Base-by-base conservation (phyloP, 1,140 invertebrate species). In the Chironomus tepperi region DNA sequence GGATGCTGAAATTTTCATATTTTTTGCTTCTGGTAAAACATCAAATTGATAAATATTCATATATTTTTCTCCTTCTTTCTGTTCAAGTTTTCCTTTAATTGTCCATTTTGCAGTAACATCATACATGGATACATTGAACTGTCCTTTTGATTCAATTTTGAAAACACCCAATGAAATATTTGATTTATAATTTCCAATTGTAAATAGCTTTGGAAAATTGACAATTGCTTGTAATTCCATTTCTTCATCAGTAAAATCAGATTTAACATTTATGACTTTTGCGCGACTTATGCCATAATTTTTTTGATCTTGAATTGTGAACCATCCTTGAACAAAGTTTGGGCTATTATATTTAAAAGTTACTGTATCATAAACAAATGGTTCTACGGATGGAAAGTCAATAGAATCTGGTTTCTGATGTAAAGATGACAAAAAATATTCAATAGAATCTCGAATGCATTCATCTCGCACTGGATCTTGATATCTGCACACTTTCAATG, bases 341-440 rank as follows among this genome's bases (percentile, higher is more conserved):
- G 80, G 79, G 74, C 80, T 81, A 9, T 79, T 76, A 73, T 81
- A 81, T 7, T 79, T 79, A 72, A 81, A 81, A 74, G 81, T 81
- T 70, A 80, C 80, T 1, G 79, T 73, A 43, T 79, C 77, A 65
- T 81, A 81, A 75, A 78, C 79, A 64, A 81, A 81, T 3, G 80
- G 80, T 78, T 81, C 80, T 42, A 81, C 77, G 2, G 79, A 76
- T 21, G 81, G 81, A 65, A 82, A 80, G 73, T 81, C 19, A 81
- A 73, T 18, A 80, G 77, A 18, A 76, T 78, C 67, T 79, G 78
- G 73, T 81, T 81, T 70, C 80, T 73, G 67, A 73, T 77, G 78
- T 42, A 81, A 18, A 21, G 76, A 73, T 2, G 80, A 78, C 3
- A 79, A 77, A 43, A 80, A 77, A 64, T 76, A 16, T 7, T 76